Base-by-base conservation (phyloP, 1,140 invertebrate species). In the Pachypsylla venusta region DNA sequence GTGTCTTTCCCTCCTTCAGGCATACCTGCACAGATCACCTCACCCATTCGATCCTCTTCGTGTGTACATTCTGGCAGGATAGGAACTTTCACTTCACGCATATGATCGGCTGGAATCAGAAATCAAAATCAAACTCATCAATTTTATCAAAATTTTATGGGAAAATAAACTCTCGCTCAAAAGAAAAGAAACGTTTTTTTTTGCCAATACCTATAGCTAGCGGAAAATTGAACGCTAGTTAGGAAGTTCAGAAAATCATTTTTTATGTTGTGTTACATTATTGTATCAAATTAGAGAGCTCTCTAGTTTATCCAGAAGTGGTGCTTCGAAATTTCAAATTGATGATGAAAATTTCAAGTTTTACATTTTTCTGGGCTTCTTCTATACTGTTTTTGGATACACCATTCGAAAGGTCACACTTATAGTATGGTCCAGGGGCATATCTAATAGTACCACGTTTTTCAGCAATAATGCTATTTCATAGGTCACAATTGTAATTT, bases 1-100 rank as follows among this genome's bases (percentile, higher is more conserved):
- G 89, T 88, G 72, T 93, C 89, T 70, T 87, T 88, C 57, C 89
- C 88, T 1, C 89, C 89, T 63, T 88, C 81, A 3, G 84, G 80
- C 67, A 85, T 91, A 1, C 89, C 89, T 19, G 89, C 89, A 68
- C 89, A 93, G 57, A 93, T 81, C 87, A 93, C 77, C 27, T 77
- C 75, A 0, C 79, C 77, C 24, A 75, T 74, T 61, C 70, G 68
- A 69, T 87, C 84, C 27, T 75, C 70, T 4, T 64, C 59, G 58
- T 81, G 73, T 13, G 73, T 79, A 64, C 83, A 85, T 1, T 72
- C 60, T 1, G 70, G 58, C 65, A 78, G 68, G 64, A 84, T 78
- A 35, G 81, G 82, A 1, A 87, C 72, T 66, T 79, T 75, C 0
- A 85, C 83, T 75, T 87, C 81, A 64, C 78, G 74, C 70, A 87